Conservation (phyloP, 2,888 invertebrate species). For the Orthosia cruda region DNA sequence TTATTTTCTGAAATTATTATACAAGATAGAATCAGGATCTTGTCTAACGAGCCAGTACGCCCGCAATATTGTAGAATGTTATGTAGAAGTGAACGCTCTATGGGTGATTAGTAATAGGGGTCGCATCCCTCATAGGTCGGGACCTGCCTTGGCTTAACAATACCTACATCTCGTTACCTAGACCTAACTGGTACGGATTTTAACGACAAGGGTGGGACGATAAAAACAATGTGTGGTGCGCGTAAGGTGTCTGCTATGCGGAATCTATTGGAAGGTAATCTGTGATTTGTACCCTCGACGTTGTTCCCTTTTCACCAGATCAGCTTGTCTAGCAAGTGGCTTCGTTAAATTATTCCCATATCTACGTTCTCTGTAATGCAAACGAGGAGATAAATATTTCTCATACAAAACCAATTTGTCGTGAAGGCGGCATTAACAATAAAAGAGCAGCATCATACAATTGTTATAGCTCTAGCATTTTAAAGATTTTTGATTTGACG, state of each 20-base stretch:
- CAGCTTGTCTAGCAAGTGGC: conserved; percentile 27
- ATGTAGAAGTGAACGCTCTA: conserved; percentile 25
- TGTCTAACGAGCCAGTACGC: background rate
- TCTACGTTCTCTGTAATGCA: conserved; percentile 41
- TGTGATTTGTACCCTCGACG: conserved; percentile 15
- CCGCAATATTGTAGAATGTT: conserved; percentile 19
- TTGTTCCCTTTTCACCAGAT: conserved; percentile 29
- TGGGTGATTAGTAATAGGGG: conserved; percentile 36
- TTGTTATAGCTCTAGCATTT: conserved; percentile 73
- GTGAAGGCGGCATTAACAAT: conserved; percentile 72
- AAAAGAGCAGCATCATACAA: conserved; percentile 82
- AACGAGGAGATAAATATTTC: conserved; percentile 64
- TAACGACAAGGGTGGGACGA: conserved; percentile 30
- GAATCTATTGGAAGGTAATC: too few species aligned
- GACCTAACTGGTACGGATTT: conserved; percentile 23
- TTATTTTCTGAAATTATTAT: background rate
- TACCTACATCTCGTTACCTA: conserved; percentile 4
- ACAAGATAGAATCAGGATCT: background rate
- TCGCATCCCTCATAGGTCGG: background rate
- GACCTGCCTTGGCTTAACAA: conserved; percentile 17
- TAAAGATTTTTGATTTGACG: conserved; percentile 80
- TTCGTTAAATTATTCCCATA: conserved; percentile 48
- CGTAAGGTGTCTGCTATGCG: too few species aligned
- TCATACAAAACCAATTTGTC: conserved; percentile 78
- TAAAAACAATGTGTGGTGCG: too few species aligned